These are phyloP conservation scores for Archips crataeganus DNA, from an alignment of 2,888 invertebrate genomes.

Conservation along the genomic window DNA sequence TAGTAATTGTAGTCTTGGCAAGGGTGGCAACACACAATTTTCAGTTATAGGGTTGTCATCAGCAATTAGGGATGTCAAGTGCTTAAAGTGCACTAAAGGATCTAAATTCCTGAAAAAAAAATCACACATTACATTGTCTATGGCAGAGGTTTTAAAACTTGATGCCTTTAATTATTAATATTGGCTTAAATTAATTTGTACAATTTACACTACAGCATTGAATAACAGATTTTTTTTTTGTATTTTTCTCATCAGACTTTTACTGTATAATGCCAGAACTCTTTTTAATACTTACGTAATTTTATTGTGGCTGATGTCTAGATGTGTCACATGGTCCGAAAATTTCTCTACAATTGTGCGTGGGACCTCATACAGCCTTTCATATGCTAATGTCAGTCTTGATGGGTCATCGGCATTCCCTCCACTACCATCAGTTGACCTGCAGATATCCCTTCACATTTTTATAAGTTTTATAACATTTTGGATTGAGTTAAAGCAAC, in stretches of 20 bases:
- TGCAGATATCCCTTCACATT: slow-evolving; percentile 46
- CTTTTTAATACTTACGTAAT: slow-evolving; percentile 85
- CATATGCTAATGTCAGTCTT: slow-evolving; percentile 89
- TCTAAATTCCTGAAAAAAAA: slow-evolving; percentile 88
- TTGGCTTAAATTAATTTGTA: no score
- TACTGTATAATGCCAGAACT: no score
- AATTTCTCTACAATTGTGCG: slow-evolving; percentile 87
- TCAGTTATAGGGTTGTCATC: slow-evolving; percentile 92
- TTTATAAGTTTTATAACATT: slow-evolving; percentile 1
- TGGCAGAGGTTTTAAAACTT: no score
- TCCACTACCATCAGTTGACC: slow-evolving; percentile 59
- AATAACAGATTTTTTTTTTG: no score
- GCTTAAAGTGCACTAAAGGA: slow-evolving; percentile 90
- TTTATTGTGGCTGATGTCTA: slow-evolving; percentile 91
- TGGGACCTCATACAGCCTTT: slow-evolving; percentile 88
- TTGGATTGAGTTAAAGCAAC: neutral
- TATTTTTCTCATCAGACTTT: no score
- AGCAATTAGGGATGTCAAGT: slow-evolving; percentile 91
- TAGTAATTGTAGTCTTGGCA: slow-evolving; percentile 90
- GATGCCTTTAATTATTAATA: no score
- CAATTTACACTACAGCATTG: no score
- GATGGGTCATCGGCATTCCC: slow-evolving; percentile 78
- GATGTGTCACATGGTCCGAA: slow-evolving; percentile 85
- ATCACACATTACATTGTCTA: neutral
- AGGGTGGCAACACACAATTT: slow-evolving; percentile 88